Evolutionary conservation across 2,888 invertebrate genomes (phyloP).

Genomic region (Cantharis rufa): DNA sequence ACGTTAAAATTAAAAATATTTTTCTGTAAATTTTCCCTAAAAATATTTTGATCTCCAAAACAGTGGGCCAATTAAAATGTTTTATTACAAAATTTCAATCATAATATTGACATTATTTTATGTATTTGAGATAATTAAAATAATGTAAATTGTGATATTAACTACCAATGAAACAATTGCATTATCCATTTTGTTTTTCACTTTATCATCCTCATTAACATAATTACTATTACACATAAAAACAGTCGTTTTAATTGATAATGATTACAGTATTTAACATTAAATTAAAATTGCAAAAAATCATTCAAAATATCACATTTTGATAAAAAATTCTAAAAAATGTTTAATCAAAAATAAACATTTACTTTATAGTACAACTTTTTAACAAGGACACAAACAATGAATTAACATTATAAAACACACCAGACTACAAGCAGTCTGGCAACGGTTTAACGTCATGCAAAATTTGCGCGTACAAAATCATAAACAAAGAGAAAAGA

Average conservation of each 20-base stretch:
- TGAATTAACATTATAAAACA: conserved; percentile 1
- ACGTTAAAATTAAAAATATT: not conserved
- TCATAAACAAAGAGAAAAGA: conserved; percentile 15
- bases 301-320: no score
- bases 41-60: not conserved
- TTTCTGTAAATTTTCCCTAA: not conserved
- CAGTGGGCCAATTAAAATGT: not conserved
- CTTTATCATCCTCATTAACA: not conserved
- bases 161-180: not conserved
- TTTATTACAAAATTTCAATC: no score
- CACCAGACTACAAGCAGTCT: conserved; percentile 34
- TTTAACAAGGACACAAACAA: not conserved
- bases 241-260: not conserved
- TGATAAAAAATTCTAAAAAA: no score
- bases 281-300: not conserved
- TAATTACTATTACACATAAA: not conserved
- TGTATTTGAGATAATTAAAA: no score
- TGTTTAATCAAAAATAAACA: not conserved
- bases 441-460: conserved; percentile 10
- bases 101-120: no score
- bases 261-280: not conserved
- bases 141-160: not conserved
- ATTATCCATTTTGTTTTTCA: not conserved
- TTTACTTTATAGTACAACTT: conserved; percentile 1
- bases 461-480: conserved; percentile 1